Conservation (phyloP, 2,888 invertebrate species). For the Phaedon cochleariae region DNA sequence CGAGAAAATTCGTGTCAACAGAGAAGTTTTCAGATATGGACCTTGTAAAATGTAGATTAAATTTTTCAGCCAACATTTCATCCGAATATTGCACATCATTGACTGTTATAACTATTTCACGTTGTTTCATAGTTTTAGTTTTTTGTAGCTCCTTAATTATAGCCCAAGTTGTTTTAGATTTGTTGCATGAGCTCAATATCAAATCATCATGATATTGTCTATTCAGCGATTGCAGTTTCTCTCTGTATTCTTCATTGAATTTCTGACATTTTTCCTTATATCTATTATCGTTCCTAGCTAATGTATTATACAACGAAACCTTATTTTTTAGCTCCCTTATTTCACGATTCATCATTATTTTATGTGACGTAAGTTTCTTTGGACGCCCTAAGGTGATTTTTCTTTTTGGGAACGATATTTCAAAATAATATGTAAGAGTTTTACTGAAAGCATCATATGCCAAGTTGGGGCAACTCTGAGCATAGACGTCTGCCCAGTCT, state of each 20-base stretch:
- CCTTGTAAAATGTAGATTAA: too few relatives aligned
- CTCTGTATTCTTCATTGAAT: background rate
- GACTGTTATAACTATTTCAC: conserved; percentile 1
- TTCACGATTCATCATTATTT: conserved; percentile 2
- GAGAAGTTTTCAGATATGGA: too few relatives aligned
- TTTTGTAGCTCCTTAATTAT: background rate
- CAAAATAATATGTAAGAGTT: too few relatives aligned
- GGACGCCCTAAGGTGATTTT: background rate
- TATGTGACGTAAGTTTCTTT: background rate
- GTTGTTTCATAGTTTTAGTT: background rate
- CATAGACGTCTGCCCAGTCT: too few relatives aligned
- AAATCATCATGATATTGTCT: background rate
- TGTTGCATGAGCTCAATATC: conserved; percentile 1
- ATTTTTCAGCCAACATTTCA: too few relatives aligned
- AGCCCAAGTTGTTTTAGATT: background rate
- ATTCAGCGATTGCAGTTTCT: too few relatives aligned
- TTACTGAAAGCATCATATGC: too few relatives aligned
- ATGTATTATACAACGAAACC: background rate
- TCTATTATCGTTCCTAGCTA: background rate
- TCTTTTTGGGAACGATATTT: too few relatives aligned
- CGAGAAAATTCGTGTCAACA: too few relatives aligned
- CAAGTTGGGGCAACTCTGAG: too few relatives aligned
- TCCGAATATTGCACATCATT: too few relatives aligned
- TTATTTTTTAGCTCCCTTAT: background rate
- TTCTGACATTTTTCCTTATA: background rate